Base-by-base conservation (phyloP, 2,797 vertebrate species). In the Merluccius polli region DNA sequence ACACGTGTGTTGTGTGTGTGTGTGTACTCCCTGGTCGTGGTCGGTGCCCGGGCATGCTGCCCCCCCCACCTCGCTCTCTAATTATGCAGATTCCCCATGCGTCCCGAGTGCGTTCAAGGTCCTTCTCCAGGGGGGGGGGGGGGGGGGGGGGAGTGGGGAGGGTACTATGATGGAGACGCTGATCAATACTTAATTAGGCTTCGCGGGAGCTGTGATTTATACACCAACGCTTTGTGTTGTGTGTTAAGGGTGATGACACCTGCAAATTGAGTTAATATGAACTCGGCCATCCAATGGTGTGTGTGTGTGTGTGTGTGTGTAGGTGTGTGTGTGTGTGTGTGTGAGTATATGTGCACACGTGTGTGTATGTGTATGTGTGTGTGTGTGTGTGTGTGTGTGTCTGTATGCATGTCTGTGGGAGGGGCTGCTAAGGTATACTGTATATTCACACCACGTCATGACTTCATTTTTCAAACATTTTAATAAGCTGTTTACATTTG, bases 241-340 rank as follows among this genome's bases (percentile, higher is more conserved):
- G 52, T 59, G 21, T 24, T 59, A 59, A 59, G 52, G 52, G 52
- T 59, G 21, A 59, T n/a, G 52, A 24, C 52, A 59, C 52, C 52
- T 59, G 6, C 9, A 59, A 59, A 59, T 59, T 59, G 52, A 59
- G 52, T 89, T 85, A 87, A 88, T 83, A 84, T 85, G 84, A 93
- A 92, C 88, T 90, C 83, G 89, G 91, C 89, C 81, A 94, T n/a
- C 52, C 21, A 9, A 59, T 44, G 41, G 41, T n/a, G 6, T 35
- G 93, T n/a, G n/a, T n/a, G n/a, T n/a, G n/a, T n/a, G n/a, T n/a
- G n/a, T n/a, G n/a, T n/a, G n/a, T n/a, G n/a, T n/a, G 93, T 13
- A 21, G 7, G 21, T 24, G 21, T 59, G n/a, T 9, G 21, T 59
- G 48, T 59, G 48, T 9, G 21, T 59, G 48, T 59, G 21, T n/a